These are phyloP conservation scores for Chunga burmeisteri DNA, from an alignment of 2,113 vertebrate genomes.

Conservation along the genomic window DNA sequence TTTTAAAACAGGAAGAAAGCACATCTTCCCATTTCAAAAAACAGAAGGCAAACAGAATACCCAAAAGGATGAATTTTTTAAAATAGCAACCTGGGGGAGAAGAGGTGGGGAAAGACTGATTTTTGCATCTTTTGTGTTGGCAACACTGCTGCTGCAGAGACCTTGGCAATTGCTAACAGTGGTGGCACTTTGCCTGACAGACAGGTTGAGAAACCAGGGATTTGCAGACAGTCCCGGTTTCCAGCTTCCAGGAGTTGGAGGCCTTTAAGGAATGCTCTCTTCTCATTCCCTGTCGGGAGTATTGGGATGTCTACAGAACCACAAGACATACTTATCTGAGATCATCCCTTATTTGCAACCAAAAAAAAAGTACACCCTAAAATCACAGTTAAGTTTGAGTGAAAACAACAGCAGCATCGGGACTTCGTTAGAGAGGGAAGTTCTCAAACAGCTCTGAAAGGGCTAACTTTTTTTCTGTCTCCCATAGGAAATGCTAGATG, in stretches of 20 bases:
- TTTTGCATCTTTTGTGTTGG: background rate
- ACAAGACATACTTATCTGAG: background rate
- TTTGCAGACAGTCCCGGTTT: background rate
- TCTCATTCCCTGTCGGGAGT: background rate
- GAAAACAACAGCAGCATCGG: background rate
- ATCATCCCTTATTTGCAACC: background rate
- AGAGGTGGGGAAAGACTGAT: background rate
- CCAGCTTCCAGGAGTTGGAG: background rate
- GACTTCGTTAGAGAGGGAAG: background rate
- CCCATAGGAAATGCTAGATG: slow-evolving; percentile 11
- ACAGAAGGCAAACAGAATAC: background rate
- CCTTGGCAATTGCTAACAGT: background rate
- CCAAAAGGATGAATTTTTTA: background rate
- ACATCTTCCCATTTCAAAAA: background rate
- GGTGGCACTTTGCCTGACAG: background rate
- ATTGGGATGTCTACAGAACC: background rate
- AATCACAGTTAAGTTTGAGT: background rate
- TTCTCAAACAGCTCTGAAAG: background rate
- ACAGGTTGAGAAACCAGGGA: background rate
- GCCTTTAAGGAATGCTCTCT: background rate
- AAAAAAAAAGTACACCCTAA: background rate
- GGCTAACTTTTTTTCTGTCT: background rate
- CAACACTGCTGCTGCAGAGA: background rate
- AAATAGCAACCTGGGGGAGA: background rate
- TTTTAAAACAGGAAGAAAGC: background rate